These are phyloP conservation scores for Periophthalmus magnuspinnatus DNA, from an alignment of 2,797 vertebrate species.

Conservation along the genomic window DNA sequence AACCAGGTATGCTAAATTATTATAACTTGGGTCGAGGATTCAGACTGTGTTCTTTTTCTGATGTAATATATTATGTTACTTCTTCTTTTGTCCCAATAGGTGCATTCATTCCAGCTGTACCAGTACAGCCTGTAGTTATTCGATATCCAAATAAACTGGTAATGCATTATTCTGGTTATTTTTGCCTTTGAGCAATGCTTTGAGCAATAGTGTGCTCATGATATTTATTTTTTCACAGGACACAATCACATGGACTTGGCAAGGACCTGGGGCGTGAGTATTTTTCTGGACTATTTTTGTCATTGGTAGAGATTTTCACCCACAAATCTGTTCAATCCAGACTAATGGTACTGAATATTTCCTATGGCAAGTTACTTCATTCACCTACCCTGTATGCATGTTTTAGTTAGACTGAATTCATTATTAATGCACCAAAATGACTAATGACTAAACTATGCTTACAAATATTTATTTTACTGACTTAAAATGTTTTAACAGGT, in stretches of 20 bases:
- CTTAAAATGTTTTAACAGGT: constrained; percentile 68
- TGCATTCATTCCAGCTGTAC: constrained; percentile 95
- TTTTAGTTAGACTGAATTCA: not conserved
- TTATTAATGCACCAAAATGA: not conserved
- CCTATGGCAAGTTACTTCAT: not conserved
- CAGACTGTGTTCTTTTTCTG: not conserved
- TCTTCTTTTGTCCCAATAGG: constrained; percentile 68
- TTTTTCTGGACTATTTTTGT: not conserved
- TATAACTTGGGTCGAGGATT: not conserved
- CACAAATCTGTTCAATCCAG: not conserved
- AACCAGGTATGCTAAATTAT: constrained; percentile 83
- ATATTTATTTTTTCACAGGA: constrained; percentile 75
- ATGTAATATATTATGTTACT: not conserved
- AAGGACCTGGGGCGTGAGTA: constrained; percentile 97
- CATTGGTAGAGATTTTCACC: not conserved
- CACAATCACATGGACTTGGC: constrained; percentile 98
- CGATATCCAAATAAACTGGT: constrained; percentile 95
- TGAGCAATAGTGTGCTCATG: not conserved
- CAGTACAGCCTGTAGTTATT: constrained; percentile 94
- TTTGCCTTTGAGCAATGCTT: not conserved
- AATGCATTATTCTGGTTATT: constrained; percentile 39
- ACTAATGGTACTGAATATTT: not conserved
- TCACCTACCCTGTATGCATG: not conserved
- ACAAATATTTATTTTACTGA: not conserved
- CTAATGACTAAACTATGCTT: not conserved